Evolutionary conservation across 2,113 vertebrate species (phyloP), one percentile per base, ranked within the genome.

Genomic region (Saccopteryx bilineata): DNA sequence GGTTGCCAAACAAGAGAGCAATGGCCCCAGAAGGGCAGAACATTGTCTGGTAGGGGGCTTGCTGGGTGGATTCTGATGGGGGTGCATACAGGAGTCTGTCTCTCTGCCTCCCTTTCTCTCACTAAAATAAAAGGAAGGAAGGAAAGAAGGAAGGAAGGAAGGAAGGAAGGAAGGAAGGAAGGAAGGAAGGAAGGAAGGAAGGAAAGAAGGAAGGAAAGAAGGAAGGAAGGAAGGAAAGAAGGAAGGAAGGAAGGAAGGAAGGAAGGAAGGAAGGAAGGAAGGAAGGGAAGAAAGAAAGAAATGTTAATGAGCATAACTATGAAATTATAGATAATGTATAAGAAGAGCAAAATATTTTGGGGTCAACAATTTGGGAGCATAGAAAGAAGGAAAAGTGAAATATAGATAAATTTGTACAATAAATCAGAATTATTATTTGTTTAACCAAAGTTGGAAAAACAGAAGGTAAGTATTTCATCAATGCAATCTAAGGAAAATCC

Each of bases 371-470:
- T 93, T 90, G 63, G 52, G 33, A 68, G 3, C 23, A 39, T 48
- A 95, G 24, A 76, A 92, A 81, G n/a, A 50, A 72, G 39, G 54
- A 52, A 72, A 80, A 14, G 8, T 26, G 61, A 87, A 58, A 39
- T 31, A 78, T 28, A 66, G 52, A 9, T 60, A 91, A 91, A 81
- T 86, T 75, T 92, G 10, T 50, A 69, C 19, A 87, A 80, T 8
- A 75, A 86, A 65, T 79, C 50, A 87, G 60, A 85, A 93, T 89
- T 83, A 81, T 65, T 86, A 81, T 65, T 86, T 96, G 88, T 96
- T 86, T 84, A 95, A 79, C 8, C 52, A 71, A 83, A 50, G 3
- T 87, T 91, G 72, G 48, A 23, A 60, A 91, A 96, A 58, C 18
- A 93, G 19, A 11, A 81, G 21, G 9, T 92, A 80, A 61, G 68